These are phyloP conservation scores for Mactra quadrangularis DNA, from an alignment of 1,140 invertebrate species.

Conservation along the genomic window DNA sequence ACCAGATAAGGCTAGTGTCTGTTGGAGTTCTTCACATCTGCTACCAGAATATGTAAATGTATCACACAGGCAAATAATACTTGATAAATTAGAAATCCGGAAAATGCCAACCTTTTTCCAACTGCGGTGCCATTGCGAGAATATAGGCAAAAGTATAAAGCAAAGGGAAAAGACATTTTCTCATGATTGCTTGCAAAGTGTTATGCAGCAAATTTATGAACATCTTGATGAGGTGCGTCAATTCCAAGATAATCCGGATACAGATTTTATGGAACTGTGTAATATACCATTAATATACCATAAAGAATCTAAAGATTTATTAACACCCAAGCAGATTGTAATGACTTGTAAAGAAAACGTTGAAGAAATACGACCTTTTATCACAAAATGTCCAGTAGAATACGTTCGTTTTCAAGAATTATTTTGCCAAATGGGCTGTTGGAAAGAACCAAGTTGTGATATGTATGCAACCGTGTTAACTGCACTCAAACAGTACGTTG, in stretches of 20 bases:
- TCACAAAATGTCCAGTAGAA: constrained; percentile 66
- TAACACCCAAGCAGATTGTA: constrained; percentile 64
- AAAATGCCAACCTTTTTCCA: neutral
- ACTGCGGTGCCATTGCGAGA: constrained; percentile 37
- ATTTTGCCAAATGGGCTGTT: constrained; percentile 70
- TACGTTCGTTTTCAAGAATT: constrained; percentile 67
- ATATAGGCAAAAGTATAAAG: constrained; percentile 32
- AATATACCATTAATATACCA: constrained; percentile 55
- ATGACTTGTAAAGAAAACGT: constrained; percentile 56
- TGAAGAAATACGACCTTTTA: constrained; percentile 67
- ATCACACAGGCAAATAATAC: neutral
- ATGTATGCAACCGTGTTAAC: constrained; percentile 66
- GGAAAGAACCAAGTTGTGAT: constrained; percentile 47
- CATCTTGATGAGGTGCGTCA: neutral
- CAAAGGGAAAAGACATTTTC: neutral
- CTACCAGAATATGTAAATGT: neutral
- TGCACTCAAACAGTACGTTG: neutral
- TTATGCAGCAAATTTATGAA: constrained; percentile 2
- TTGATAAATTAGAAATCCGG: neutral
- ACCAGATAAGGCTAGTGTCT: neutral
- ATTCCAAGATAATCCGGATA: neutral
- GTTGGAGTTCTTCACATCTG: constrained; percentile 16
- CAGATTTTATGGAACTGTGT: neutral
- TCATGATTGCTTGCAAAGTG: neutral
- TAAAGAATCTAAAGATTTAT: constrained; percentile 54